These are phyloP conservation scores for Cydia strobilella DNA, from an alignment of 1,140 invertebrate species.

Conservation along the genomic window DNA sequence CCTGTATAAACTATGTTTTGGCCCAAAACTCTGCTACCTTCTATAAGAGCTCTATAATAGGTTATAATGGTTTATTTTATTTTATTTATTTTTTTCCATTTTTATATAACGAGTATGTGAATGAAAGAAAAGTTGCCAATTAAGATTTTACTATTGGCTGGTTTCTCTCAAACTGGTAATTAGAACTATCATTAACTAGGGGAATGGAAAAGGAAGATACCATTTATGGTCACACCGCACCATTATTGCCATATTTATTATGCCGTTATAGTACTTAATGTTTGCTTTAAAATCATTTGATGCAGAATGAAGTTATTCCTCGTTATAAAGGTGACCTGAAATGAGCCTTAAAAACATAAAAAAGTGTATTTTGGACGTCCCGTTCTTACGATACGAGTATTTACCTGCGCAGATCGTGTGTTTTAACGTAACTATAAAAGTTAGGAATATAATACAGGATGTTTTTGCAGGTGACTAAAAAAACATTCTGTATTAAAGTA, in stretches of 20 bases:
- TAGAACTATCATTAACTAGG: conserved; percentile 13
- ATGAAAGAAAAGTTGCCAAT: conserved; percentile 12
- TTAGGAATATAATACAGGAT: too few relatives aligned
- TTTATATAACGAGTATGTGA: not conserved
- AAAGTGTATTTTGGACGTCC: too few relatives aligned
- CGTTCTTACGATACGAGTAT: too few relatives aligned
- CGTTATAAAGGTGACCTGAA: not conserved
- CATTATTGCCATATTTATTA: conserved; percentile 17
- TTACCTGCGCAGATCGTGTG: too few relatives aligned
- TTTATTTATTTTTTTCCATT: not conserved
- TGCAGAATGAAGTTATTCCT: not conserved
- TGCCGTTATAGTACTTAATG: conserved; percentile 11
- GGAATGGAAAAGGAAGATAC: conserved; percentile 13
- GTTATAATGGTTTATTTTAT: too few relatives aligned
- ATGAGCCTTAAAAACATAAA: not conserved
- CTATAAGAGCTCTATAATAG: too few relatives aligned
- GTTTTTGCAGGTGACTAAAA: too few relatives aligned
- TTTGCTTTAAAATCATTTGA: not conserved
- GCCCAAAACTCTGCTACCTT: too few relatives aligned
- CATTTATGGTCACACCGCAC: conserved; percentile 8
- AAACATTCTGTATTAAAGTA: too few relatives aligned
- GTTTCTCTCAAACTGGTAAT: conserved; percentile 8
- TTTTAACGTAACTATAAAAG: too few relatives aligned
- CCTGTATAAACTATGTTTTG: too few relatives aligned
- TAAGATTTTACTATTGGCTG: conserved; percentile 11